phyloP scores from a whole-genome alignment of 2,888 invertebrate genomes.

The Frankliniella intonsa region DNA sequence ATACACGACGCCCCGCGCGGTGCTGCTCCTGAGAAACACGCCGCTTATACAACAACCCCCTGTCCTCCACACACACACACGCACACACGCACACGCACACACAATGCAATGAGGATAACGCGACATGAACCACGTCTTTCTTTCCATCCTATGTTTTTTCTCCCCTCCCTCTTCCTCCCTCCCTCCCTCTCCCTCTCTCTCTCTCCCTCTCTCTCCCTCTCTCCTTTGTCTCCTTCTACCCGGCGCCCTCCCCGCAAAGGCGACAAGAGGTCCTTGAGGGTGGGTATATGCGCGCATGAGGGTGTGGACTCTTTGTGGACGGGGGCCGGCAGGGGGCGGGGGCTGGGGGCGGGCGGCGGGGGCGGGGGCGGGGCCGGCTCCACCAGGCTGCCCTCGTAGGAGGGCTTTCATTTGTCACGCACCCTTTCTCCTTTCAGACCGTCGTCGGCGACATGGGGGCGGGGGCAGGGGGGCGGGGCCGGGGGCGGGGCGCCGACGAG shows the following conservation, averaged over 20 bases:
- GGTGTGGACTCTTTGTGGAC: neutral
- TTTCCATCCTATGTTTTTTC: too few species aligned
- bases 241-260: neutral
- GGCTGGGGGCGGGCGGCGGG: neutral
- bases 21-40: too few species aligned
- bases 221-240: neutral
- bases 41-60: too few species aligned
- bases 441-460: neutral
- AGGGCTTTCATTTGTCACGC: constrained; percentile 22
- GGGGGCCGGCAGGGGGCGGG: neutral
- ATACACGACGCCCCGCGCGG: too few species aligned
- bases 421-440: constrained; percentile 16
- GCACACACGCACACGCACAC: too few species aligned
- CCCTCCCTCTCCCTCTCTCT: too few species aligned
- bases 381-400: neutral
- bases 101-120: too few species aligned
- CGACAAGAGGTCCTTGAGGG: neutral
- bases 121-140: too few species aligned
- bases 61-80: too few species aligned
- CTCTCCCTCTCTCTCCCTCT: too few species aligned
- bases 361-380: neutral
- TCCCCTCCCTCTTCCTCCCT: too few species aligned
- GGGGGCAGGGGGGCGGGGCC: neutral
- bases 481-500: neutral
- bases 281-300: neutral